These are phyloP conservation scores for Antechinus flavipes DNA, from an alignment of 2,113 vertebrate species.

Conservation along the genomic window DNA sequence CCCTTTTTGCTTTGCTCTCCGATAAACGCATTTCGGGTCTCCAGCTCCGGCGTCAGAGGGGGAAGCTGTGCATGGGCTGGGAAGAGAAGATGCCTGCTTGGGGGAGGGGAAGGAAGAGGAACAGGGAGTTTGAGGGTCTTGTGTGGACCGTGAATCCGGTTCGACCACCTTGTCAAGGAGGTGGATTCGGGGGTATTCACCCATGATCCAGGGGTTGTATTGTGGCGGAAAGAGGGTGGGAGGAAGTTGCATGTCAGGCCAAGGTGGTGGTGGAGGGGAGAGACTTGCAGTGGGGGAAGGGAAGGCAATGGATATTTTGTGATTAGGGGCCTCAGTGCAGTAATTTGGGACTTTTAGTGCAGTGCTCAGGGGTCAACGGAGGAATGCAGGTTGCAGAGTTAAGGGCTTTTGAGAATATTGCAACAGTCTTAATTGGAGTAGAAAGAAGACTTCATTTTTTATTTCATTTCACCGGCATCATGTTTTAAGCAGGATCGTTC, in stretches of 20 bases:
- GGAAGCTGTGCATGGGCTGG: conserved; percentile 55
- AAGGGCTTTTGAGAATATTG: conserved; percentile 49
- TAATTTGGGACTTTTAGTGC: conserved; percentile 28
- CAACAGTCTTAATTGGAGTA: conserved; percentile 32
- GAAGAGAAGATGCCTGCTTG: conserved; percentile 71
- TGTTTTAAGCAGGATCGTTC: conserved; percentile 51
- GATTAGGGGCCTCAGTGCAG: conserved; percentile 37
- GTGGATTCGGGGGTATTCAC: background rate
- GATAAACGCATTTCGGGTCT: conserved; percentile 51
- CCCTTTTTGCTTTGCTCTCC: conserved; percentile 51
- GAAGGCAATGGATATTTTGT: conserved; percentile 50
- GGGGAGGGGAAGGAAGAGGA: conserved; percentile 72
- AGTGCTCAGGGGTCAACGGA: background rate
- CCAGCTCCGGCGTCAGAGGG: conserved; percentile 33
- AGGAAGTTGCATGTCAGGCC: conserved; percentile 57
- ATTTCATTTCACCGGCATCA: conserved; percentile 39
- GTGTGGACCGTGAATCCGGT: conserved; percentile 15
- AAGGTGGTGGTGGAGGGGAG: conserved; percentile 47
- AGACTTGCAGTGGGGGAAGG: conserved; percentile 71
- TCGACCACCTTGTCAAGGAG: background rate
- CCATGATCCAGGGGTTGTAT: conserved; percentile 52
- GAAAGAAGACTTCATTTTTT: conserved; percentile 26
- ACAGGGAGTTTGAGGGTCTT: conserved; percentile 49
- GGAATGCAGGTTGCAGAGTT: conserved; percentile 52
- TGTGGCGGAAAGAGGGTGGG: conserved; percentile 33